Evolutionary conservation across 2,797 vertebrate species (phyloP).

Genomic region (Epinephelus coioides): DNA sequence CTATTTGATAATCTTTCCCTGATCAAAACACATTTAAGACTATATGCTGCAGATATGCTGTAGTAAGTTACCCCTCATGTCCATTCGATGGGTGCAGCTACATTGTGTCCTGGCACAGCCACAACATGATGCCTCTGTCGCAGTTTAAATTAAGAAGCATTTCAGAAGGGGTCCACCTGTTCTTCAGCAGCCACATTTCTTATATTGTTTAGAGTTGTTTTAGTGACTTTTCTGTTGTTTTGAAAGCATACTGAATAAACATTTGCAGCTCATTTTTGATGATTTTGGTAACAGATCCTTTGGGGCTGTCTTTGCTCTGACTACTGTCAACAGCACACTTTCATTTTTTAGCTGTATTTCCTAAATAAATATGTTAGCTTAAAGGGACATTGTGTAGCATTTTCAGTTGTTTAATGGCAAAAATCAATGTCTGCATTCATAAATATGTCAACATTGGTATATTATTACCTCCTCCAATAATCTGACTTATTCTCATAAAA

Average conservation of each 20-base stretch:
- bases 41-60: background rate
- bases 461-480: too few species aligned
- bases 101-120: background rate
- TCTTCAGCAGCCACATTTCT: background rate
- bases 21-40: background rate
- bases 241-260: background rate
- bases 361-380: background rate
- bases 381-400: too few species aligned
- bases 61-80: background rate
- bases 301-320: background rate
- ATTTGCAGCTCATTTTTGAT: background rate
- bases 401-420: too few species aligned
- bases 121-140: background rate
- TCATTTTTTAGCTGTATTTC: background rate
- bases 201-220: background rate
- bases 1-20: too few species aligned
- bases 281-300: background rate
- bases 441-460: too few species aligned
- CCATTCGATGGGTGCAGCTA: background rate
- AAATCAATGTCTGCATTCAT: too few species aligned
- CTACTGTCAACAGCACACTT: background rate
- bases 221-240: background rate
- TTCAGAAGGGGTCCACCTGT: background rate
- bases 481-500: too few species aligned
- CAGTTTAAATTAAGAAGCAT: background rate